Conservation (phyloP, 2,797 vertebrate genomes). For the Pangasius sanitwongsei region DNA sequence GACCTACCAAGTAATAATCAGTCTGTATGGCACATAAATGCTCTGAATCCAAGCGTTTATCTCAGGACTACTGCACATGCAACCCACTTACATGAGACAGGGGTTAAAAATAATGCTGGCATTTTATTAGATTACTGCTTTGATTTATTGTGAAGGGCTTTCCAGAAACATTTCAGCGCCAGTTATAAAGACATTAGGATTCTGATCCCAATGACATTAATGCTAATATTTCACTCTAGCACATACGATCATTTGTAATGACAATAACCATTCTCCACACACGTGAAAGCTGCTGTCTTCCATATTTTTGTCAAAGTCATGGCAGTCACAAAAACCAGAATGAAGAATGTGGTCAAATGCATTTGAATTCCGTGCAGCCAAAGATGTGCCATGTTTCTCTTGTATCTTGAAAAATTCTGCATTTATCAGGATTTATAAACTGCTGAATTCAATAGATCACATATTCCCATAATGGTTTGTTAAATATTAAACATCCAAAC, state of each 20-base stretch:
- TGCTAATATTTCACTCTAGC: conserved; percentile 63
- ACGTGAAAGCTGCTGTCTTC: background rate
- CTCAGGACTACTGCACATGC: background rate
- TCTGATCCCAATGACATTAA: conserved; percentile 66
- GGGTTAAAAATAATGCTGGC: conserved; percentile 11
- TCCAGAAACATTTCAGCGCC: conserved; percentile 68
- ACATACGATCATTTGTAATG: conserved; percentile 48
- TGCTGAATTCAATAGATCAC: conserved; percentile 11
- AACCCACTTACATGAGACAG: background rate
- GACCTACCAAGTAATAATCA: conserved; percentile 2
- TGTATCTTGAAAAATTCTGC: background rate
- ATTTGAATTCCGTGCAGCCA: background rate
- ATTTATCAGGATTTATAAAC: conserved; percentile 14
- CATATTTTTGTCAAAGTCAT: background rate
- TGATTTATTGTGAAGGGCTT: conserved; percentile 64
- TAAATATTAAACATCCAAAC: conserved; percentile 42
- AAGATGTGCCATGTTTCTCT: background rate
- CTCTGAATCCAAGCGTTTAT: background rate
- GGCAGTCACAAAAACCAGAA: background rate
- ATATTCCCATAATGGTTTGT: conserved; percentile 40
- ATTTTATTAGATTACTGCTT: conserved; percentile 69
- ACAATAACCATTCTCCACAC: conserved; percentile 3
- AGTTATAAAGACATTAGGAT: conserved; percentile 77
- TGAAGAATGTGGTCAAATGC: background rate
- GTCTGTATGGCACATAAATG: background rate